Base-by-base conservation (phyloP, 2,888 invertebrate species). In the Clistopyga incitator region DNA sequence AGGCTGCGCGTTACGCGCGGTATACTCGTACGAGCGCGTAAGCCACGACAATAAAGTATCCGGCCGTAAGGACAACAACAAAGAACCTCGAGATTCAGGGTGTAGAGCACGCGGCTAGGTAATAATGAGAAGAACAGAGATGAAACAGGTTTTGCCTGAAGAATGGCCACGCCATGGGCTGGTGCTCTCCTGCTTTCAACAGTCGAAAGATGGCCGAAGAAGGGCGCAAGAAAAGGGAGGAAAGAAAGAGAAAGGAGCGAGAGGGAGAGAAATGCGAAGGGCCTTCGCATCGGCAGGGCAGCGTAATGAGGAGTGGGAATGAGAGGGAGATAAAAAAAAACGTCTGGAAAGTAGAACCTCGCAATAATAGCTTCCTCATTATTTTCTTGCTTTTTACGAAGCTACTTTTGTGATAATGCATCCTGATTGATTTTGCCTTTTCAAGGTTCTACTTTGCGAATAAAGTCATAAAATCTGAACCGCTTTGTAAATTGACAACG, bases 111-210 rank as follows among this genome's bases (percentile, higher is more conserved):
- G 61, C 87, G 83, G 85, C 84, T 85, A 86, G 88, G 86, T 88
- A 89, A 90, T 91, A 91, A 91, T 89, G 91, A 91, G 89, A 90
- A 91, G 88, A 91, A 89, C 87, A 87, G 88, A 91, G 90, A 90
- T 86, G 89, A 91, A 91, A 92, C 91, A 89, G 91, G 91, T 92
- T 86, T 91, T 89, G 88, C 77, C 82, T 84, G 89, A 90, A 91
- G 90, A 91, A 90, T 90, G 87, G 89, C 84, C 87, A 82, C 75
- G 80, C 23, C 54, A 38, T 64, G 84, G 81, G 81, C 47, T 59
- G 56, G 29, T 29, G 59, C 59, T 29, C 59, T 29, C 72, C 23
- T 75, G 71, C 74, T 80, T 72, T 77, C 64, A 68, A 71, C 67
- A 74, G 79, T 75, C 72, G 76, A 84, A 79, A 75, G 68, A 84